A percentile compares a stretch with the other conserved stretches of the same genome.
Evolutionary conservation across 2,888 invertebrate genomes (phyloP).

Genomic region (Dorcus hopei): DNA sequence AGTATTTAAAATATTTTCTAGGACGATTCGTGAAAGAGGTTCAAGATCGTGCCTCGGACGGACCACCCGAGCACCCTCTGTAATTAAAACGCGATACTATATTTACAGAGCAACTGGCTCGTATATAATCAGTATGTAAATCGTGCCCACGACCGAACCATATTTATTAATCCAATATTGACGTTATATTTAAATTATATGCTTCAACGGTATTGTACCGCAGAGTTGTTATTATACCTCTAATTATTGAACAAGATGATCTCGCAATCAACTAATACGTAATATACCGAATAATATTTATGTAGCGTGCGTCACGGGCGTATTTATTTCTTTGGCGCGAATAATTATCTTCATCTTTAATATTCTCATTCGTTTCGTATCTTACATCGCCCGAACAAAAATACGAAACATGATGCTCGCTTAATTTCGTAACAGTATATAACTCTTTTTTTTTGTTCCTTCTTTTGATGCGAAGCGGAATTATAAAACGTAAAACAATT

Average conservation of each 20-base stretch:
- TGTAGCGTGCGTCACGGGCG: conserved; percentile 13
- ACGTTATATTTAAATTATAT: conserved; percentile 45
- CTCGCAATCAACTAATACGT: conserved; percentile 20
- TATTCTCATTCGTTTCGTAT: not conserved
- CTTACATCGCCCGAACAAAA: not conserved
- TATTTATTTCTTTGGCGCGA: conserved; percentile 17
- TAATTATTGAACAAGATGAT: conserved; percentile 35
- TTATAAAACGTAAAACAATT: too few species aligned
- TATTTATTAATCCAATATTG: conserved; percentile 48
- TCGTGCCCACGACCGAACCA: conserved; percentile 45
- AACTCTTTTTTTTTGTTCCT: too few species aligned
- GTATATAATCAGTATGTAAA: conserved; percentile 49
- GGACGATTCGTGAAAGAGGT: conserved; percentile 29
- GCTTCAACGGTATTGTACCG: conserved; percentile 41
- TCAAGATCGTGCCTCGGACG: conserved; percentile 37
- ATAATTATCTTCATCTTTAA: conserved; percentile 10
- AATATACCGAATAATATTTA: conserved; percentile 15
- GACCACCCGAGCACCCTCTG: conserved; percentile 47
- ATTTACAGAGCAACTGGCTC: conserved; percentile 22
- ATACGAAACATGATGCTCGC: too few species aligned
- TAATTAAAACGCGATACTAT: conserved; percentile 47
- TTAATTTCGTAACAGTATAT: too few species aligned
- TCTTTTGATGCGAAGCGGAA: too few species aligned
- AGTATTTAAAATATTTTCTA: conserved; percentile 10
- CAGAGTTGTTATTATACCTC: conserved; percentile 41